Evolutionary conservation across 2,888 invertebrate species (phyloP), one percentile per base, ranked within the genome.

Genomic region (Polymixis flavicincta): DNA sequence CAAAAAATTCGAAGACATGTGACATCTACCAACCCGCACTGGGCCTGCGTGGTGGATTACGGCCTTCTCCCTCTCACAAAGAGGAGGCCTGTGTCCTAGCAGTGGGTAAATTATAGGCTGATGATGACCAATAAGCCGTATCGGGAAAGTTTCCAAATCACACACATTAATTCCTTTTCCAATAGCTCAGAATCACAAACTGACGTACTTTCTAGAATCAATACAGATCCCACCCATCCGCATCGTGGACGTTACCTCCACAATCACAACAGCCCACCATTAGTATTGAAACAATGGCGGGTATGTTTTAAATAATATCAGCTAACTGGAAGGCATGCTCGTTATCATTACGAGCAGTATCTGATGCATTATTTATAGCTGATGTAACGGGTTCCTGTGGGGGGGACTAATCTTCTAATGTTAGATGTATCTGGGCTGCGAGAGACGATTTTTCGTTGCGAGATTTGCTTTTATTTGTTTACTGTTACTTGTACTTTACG

Each of bases 301-400:
- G 28, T 80, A 78, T 83, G 87, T 86, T 90, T 89, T 88, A 89
- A 92, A 93, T 92, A 92, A 91, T 92, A 92, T 92, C 90, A 89
- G 90, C 89, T 90, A 92, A 92, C 90, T 90, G 89, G 81, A 82
- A 90, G 89, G 86, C 87, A 63, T 63, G 85, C 88, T 91, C 87
- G 92, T 93, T 93, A 93, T 93, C 93, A 93, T 93, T 93, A 92
- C 90, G 87, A 82, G 68, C 84, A 86, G 91, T 91, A 92, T 88
- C 89, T 88, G 89, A 90, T 92, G 90, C 89, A 92, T 92, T 91
- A 92, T 92, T 89, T 92, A 92, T 92, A 79, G 85, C 85, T 83
- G 92, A 93, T 93, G 89, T 92, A 94, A 93, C 94, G 92, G 92
- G 89, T 78, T 72, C 70, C 74, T 0, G 7, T 17, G 69, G 64